phyloP scores from a whole-genome alignment of 2,888 invertebrate genomes.

The Teleogryllus oceanicus region DNA sequence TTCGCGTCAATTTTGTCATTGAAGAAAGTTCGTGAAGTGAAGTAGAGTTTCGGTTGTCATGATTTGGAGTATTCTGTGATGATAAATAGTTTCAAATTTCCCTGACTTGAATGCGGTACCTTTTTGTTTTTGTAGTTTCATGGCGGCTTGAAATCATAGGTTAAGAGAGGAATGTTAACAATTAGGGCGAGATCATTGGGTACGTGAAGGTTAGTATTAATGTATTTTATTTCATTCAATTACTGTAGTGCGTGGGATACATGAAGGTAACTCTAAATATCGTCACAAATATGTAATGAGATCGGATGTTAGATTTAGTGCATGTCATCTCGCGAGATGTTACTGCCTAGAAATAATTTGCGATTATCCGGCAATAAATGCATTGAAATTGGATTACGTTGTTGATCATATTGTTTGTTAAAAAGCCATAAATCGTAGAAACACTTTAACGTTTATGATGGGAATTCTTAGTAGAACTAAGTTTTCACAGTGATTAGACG shows the following conservation, averaged over 20 bases:
- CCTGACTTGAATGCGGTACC: conserved; percentile 2
- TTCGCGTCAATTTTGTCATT: not conserved
- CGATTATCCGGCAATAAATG: not conserved
- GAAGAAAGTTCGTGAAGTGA: not conserved
- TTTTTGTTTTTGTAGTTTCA: conserved; percentile 1
- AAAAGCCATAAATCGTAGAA: no score
- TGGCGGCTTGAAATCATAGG: conserved; percentile 9
- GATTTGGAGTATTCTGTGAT: not conserved
- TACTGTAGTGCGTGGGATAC: no score
- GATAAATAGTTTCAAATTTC: not conserved
- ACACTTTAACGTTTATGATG: no score
- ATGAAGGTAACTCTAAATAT: no score
- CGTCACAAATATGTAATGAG: no score
- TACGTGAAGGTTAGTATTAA: no score
- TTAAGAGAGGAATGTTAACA: not conserved
- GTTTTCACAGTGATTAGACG: no score
- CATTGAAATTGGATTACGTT: not conserved
- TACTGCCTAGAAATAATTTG: not conserved
- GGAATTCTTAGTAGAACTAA: no score
- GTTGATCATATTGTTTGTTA: no score
- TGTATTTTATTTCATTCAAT: no score
- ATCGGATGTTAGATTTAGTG: not conserved
- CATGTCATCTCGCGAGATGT: not conserved
- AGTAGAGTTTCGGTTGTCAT: not conserved
- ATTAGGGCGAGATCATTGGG: no score